phyloP scores from a whole-genome alignment of 2,113 vertebrate genomes.

The Otus sunia region DNA sequence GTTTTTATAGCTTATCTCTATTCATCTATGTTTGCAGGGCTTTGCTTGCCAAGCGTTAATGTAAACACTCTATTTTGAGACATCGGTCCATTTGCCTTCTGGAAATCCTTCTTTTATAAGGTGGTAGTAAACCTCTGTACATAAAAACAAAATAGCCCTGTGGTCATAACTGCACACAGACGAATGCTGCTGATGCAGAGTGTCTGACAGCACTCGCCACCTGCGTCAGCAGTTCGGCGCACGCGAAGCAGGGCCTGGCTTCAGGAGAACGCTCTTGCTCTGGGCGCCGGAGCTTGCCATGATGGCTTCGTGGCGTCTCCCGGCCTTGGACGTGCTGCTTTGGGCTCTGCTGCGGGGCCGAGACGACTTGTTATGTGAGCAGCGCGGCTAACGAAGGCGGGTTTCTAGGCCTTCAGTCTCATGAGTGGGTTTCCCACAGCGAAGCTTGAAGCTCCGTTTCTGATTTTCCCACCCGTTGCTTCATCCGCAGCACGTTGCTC shows the following conservation, averaged over 20 bases:
- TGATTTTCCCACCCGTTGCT: accelerated
- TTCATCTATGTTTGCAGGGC: conserved; percentile 77
- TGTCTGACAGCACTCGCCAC: conserved; percentile 23
- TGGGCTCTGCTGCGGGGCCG: accelerated
- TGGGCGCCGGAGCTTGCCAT: not conserved
- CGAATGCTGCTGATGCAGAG: conserved; percentile 1
- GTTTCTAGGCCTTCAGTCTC: not conserved
- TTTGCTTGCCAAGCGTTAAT: conserved; percentile 77
- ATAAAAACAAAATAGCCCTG: conserved; percentile 46
- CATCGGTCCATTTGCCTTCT: conserved; percentile 72
- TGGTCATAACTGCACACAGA: conserved; percentile 39
- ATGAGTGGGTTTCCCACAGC: accelerated
- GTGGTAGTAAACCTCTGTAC: conserved; percentile 64
- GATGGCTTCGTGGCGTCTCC: not conserved
- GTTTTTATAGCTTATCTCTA: conserved; percentile 79
- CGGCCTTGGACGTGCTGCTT: not conserved
- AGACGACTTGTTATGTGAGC: accelerated
- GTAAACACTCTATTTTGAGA: conserved; percentile 78
- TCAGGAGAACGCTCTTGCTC: not conserved
- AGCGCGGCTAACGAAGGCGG: accelerated
- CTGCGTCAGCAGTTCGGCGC: not conserved
- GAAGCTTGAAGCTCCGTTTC: not conserved
- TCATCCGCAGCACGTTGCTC: no score
- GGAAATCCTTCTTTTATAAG: conserved; percentile 75
- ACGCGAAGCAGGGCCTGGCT: not conserved